These are phyloP conservation scores for Allophyes oxyacanthae DNA, from an alignment of 2,888 invertebrate genomes.

Conservation along the genomic window DNA sequence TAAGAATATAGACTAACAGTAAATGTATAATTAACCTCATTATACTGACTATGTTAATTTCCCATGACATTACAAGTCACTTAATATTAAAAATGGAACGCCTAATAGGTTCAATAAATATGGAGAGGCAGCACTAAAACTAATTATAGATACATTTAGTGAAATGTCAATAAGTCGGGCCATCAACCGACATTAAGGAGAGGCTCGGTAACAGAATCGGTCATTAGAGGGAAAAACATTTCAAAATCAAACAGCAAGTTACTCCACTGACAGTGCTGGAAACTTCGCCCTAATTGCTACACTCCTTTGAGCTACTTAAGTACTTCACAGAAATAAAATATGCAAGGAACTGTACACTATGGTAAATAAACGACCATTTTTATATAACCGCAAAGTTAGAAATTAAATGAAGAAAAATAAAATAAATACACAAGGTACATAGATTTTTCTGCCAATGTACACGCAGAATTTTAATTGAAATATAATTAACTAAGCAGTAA, in stretches of 20 bases:
- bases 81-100: conserved; percentile 56
- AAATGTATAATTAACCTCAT: too few species aligned
- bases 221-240: conserved; percentile 83
- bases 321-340: conserved; percentile 61
- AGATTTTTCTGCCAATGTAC: too few species aligned
- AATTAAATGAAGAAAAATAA: conserved; percentile 5
- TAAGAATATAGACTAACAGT: too few species aligned
- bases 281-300: conserved; percentile 66
- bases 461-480: conserved; percentile 7
- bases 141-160: conserved; percentile 42
- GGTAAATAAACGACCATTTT: conserved; percentile 27
- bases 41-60: conserved; percentile 26
- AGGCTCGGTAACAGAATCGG: conserved; percentile 65
- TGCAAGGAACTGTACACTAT: conserved; percentile 44
- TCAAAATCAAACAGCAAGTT: conserved; percentile 82
- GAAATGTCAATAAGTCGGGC: conserved; percentile 74
- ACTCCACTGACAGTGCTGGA: conserved; percentile 70
- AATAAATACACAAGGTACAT: neutral
- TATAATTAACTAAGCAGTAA: conserved; percentile 3
- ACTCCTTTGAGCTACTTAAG: conserved; percentile 65
- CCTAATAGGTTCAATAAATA: conserved; percentile 70
- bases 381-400: conserved; percentile 14
- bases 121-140: conserved; percentile 68
- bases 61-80: conserved; percentile 31
- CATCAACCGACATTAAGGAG: conserved; percentile 73